Evolutionary conservation across 1,140 invertebrate species (phyloP).

Genomic region (Rhynchophorus ferrugineus): DNA sequence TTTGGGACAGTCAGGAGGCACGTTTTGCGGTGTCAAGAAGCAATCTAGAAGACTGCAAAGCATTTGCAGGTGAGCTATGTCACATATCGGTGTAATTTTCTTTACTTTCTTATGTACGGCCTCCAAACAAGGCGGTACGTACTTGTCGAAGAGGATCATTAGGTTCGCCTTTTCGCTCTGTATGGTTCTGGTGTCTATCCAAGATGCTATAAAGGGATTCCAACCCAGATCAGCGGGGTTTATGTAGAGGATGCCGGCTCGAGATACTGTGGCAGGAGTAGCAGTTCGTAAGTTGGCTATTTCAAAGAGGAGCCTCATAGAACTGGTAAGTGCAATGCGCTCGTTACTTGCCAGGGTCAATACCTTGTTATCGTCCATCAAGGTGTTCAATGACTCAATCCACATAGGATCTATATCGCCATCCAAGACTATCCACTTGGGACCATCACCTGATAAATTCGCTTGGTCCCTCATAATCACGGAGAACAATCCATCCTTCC

Average conservation of each 20-base stretch:
- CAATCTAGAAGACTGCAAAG: slow-evolving; percentile 84
- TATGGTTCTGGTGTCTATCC: slow-evolving; percentile 76
- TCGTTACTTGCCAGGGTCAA: slow-evolving; percentile 91
- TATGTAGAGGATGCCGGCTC: slow-evolving; percentile 84
- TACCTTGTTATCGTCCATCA: slow-evolving; percentile 83
- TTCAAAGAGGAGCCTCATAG: slow-evolving; percentile 90
- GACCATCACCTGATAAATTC: slow-evolving; percentile 74
- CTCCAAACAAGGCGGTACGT: slow-evolving; percentile 81
- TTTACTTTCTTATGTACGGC: slow-evolving; percentile 72
- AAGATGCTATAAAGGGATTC: slow-evolving; percentile 89
- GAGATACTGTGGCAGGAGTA: slow-evolving; percentile 90
- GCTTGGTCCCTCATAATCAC: slow-evolving; percentile 89
- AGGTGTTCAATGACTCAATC: slow-evolving; percentile 88
- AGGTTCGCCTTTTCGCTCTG: slow-evolving; percentile 70
- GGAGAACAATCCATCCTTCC: slow-evolving; percentile 94
- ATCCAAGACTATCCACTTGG: slow-evolving; percentile 94
- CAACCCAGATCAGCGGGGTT: slow-evolving; percentile 94
- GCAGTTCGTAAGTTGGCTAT: slow-evolving; percentile 88
- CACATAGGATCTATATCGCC: slow-evolving; percentile 97
- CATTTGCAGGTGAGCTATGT: slow-evolving; percentile 86
- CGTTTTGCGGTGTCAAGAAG: slow-evolving; percentile 69
- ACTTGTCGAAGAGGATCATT: slow-evolving; percentile 88
- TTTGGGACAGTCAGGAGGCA: slow-evolving; percentile 79
- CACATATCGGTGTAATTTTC: slow-evolving; percentile 84
- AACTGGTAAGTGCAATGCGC: slow-evolving; percentile 81